Base-by-base conservation (phyloP, 2,113 vertebrate species). In the Rhineura floridana region DNA sequence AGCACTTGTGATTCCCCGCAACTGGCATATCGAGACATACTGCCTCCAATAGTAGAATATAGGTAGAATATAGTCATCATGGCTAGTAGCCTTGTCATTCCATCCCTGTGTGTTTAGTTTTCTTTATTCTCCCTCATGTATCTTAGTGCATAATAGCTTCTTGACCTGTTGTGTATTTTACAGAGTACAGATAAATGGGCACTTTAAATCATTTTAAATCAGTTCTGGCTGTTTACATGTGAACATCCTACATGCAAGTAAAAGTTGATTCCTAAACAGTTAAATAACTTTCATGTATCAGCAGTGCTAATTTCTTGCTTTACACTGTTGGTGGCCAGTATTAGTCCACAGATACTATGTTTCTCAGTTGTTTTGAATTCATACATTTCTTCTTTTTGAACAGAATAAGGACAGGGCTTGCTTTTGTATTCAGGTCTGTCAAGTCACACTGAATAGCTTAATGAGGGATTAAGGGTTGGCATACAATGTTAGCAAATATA, bases 401-500 rank as follows among this genome's bases (percentile, higher is more conserved):
- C 59, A 85, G 28, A 62, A 0, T 2, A 81, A 50, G 67, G 86
- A 65, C 33, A 36, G 8, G 72, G 33, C 12, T 70, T 59, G 30
- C 39, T 39, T 76, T 86, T 82, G 62, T 76, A 69, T 70, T 10
- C 30, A 48, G 48, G 52, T 33, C 39, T 87, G 44, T 25, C 86
- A 83, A 72, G 48, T 65, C 46, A 65, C 82, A 52, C 4, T 73
- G 70, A 81, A 82, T 89, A 86, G 76, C 8, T 70, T 70, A 84
- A 87, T 48, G 72, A 70, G 42, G 48, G 63, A 70, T 83, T 87
- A 77, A 90, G 33, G 63, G 39, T 77, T 83, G 83, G 89, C 42
- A 63, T 30, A 21, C 81, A 85, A 21, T 42, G n/a, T 21, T 84
- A 75, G 86, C 88, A 77, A 83, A 84, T 50, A 90, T 87, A 92